These are phyloP conservation scores for Drosophila fungiperda DNA, from an alignment of 2,888 invertebrate genomes.

Conservation along the genomic window DNA sequence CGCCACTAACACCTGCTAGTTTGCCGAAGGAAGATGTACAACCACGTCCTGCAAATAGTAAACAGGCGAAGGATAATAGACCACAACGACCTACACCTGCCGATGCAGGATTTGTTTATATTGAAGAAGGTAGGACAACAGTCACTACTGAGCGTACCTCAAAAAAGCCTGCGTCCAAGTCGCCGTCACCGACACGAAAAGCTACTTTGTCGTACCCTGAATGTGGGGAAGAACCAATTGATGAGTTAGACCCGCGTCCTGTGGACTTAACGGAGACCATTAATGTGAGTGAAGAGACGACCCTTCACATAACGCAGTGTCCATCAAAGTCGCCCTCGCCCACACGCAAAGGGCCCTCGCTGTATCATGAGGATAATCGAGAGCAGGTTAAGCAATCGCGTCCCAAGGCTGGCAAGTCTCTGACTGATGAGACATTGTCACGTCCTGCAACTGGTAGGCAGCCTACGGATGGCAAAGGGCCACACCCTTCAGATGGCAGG, in stretches of 20 bases:
- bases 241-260: slow-evolving; percentile 3
- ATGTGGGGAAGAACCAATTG: slow-evolving; percentile 1
- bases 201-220: not conserved
- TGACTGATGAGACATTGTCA: not conserved
- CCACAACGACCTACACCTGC: not conserved
- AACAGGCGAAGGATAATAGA: not conserved
- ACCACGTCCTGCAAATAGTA: not conserved
- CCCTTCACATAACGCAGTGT: slow-evolving; percentile 54
- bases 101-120: slow-evolving; percentile 1
- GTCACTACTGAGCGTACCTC: not conserved
- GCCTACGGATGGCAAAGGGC: slow-evolving; percentile 16
- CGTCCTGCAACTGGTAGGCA: slow-evolving; percentile 2
- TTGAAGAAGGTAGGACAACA: not conserved
- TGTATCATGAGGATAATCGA: slow-evolving; percentile 30
- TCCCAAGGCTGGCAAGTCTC: slow-evolving; percentile 11
- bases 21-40: slow-evolving; percentile 1
- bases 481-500: slow-evolving; percentile 11
- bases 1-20: not conserved
- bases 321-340: slow-evolving; percentile 49
- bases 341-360: slow-evolving; percentile 31
- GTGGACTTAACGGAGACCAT: slow-evolving; percentile 48
- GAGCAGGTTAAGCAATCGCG: slow-evolving; percentile 5
- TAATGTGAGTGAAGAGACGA: slow-evolving; percentile 52
- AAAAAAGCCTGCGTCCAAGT: not conserved
- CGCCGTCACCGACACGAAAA: slow-evolving; percentile 3